phyloP scores from a whole-genome alignment of 2,797 vertebrate species.

The Cottoperca gobio region DNA sequence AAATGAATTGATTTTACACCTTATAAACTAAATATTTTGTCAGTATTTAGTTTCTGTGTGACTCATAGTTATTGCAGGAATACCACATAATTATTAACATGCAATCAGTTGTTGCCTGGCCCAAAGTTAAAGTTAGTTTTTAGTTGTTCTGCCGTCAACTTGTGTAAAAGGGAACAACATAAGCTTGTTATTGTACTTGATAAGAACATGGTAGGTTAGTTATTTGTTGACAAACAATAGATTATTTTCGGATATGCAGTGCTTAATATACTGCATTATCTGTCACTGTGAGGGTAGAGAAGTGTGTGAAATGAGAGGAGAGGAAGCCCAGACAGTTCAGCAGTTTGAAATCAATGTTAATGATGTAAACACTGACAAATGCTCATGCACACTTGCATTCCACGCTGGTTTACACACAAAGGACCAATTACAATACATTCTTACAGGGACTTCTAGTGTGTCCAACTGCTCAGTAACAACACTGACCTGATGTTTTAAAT shows the following conservation, averaged over 20 bases:
- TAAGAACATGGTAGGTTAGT: background rate
- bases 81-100: background rate
- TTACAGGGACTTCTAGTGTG: background rate
- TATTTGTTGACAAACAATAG: background rate
- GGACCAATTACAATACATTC: background rate
- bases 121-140: background rate
- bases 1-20: background rate
- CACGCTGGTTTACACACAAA: background rate
- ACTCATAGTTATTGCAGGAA: background rate
- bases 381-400: background rate
- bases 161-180: background rate
- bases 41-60: background rate
- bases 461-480: background rate
- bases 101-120: background rate
- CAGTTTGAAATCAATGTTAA: constrained; percentile 6
- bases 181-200: background rate
- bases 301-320: background rate
- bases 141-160: background rate
- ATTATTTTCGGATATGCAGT: background rate
- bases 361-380: constrained; percentile 14
- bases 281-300: background rate
- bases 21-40: background rate
- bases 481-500: background rate
- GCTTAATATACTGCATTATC: background rate
- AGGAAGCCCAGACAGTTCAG: too few species aligned